Conservation (phyloP, 2,113 vertebrate species). For the Pomatostomus ruficeps region DNA sequence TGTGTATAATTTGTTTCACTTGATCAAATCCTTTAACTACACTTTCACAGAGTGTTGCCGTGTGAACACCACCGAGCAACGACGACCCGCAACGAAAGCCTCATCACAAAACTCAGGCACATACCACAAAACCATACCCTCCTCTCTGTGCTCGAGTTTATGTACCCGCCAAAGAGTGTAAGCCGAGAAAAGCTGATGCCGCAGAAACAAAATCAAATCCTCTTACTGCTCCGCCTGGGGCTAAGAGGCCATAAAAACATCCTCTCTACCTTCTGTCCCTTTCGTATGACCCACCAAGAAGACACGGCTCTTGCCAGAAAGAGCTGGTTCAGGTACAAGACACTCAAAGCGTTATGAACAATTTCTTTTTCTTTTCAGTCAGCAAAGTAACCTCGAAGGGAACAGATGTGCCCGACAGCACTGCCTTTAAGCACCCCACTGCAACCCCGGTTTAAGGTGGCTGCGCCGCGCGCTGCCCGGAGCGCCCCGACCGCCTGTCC, state of each 20-base stretch:
- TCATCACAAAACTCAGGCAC: not conserved
- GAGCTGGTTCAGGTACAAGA: not conserved
- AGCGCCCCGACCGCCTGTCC: not conserved
- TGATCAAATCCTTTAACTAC: not conserved
- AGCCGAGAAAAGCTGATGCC: not conserved
- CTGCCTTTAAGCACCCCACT: fast-evolving
- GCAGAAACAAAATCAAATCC: not conserved
- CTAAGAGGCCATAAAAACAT: not conserved
- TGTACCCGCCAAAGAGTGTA: not conserved
- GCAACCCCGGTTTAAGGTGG: fast-evolving
- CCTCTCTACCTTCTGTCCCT: not conserved
- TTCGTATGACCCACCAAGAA: not conserved
- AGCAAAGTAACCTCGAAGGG: not conserved
- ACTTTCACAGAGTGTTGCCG: not conserved
- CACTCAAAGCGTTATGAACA: fast-evolving
- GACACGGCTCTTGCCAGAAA: no score
- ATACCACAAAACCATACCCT: not conserved
- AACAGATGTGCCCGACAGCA: fast-evolving
- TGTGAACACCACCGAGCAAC: not conserved
- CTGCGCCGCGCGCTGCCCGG: not conserved
- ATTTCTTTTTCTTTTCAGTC: not conserved
- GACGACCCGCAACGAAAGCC: not conserved
- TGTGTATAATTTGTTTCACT: not conserved
- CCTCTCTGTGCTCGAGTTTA: fast-evolving
- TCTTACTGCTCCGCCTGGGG: not conserved